Base-by-base conservation (phyloP, 2,113 vertebrate genomes). In the Silurus meridionalis region DNA sequence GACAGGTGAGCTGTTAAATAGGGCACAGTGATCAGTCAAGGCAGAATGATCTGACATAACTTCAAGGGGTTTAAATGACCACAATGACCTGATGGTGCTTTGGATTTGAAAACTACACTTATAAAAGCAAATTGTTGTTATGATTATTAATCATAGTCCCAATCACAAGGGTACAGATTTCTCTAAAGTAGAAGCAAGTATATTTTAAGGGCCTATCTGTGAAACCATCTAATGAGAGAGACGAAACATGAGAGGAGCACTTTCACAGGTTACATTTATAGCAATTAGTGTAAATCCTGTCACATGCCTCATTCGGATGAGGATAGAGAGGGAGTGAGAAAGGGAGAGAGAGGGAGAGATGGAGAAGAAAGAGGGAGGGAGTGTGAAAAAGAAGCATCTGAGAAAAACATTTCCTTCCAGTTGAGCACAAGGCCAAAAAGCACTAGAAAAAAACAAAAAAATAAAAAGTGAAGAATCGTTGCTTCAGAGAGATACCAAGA, bases 201-300 rank as follows among this genome's bases (percentile, higher is more conserved):
- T 71, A 55, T 89, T 90, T 86, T 86, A 90, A 86, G 64, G 82
- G 48, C 83, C 80, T 79, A 79, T 88, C 90, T 87, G 79, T 63
- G 66, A 90, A 88, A 82, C 82, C 82, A 77, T 84, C 88, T 84
- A 74, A 89, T 84, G 69, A 71, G 85, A 80, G 72, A 75, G 71
- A 78, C 77, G 23, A 86, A 84, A 88, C 74, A 85, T 72, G 82
- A 86, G 83, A 82, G 75, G 80, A 89, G 78, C 83, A 75, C 57
- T 86, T 85, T 89, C 80, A 82, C 78, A 88, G 86, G 85, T 88
- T 91, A 79, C 87, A 85, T 86, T 90, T 89, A 89, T 85, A 89
- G 85, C 17, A 78, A 55, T 80, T 88, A 85, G 82, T 88, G 86
- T 63, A 72, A 89, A 89, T 78, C 52, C n/a, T 85, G 87, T 89